Percentiles rank a stretch among this genome's conserved stretches.
These are phyloP conservation scores for Nasonia vitripennis DNA, from an alignment of 1,140 invertebrate genomes.

Conservation along the genomic window DNA sequence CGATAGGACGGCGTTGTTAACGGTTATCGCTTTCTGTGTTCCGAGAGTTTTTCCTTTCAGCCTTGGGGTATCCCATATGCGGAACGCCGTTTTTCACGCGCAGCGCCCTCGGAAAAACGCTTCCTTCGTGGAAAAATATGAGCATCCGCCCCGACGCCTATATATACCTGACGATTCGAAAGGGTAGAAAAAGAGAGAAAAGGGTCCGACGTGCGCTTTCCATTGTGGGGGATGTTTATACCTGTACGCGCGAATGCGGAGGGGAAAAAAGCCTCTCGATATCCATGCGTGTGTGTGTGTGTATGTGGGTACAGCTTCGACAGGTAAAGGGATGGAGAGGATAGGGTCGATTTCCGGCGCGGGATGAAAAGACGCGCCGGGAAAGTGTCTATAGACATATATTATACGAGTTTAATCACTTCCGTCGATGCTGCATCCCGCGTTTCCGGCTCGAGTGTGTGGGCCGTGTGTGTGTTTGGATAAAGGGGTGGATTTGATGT, in stretches of 20 bases:
- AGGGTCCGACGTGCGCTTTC: background rate
- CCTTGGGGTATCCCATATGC: too few species aligned
- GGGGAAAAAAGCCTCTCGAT: background rate
- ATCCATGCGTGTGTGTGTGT: too few species aligned
- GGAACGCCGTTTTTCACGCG: background rate
- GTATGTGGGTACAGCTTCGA: background rate
- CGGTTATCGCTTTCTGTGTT: too few species aligned
- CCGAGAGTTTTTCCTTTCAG: too few species aligned
- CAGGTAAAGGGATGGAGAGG: background rate
- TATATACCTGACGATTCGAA: background rate
- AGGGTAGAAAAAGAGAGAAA: background rate
- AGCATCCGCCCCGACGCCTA: background rate
- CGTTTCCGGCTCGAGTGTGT: constrained; percentile 8
- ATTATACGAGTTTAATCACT: background rate
- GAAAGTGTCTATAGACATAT: background rate
- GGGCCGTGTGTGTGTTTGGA: background rate
- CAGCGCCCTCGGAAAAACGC: background rate
- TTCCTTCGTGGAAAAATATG: constrained; percentile 21
- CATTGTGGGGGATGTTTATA: background rate
- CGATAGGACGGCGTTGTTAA: background rate
- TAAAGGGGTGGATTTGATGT: constrained; percentile 12
- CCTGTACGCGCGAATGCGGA: background rate
- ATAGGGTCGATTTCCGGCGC: constrained; percentile 31
- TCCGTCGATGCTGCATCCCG: constrained; percentile 15
- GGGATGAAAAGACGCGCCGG: background rate